phyloP scores from a whole-genome alignment of 2,888 invertebrate species.

The Tortrix viridana region DNA sequence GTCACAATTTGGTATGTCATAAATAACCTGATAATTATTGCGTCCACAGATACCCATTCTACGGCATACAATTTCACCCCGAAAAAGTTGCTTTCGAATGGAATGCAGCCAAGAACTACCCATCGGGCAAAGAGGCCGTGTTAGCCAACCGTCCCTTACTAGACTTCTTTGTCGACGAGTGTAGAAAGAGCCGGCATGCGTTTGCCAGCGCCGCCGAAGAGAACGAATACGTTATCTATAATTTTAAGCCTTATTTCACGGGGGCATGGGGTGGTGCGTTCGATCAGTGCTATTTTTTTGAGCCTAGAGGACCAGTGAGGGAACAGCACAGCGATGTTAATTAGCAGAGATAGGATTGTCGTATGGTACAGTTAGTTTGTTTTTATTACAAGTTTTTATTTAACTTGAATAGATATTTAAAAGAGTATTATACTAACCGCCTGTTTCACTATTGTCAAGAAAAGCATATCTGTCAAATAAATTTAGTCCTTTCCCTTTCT shows the following conservation, averaged over 20 bases:
- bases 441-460: too few relatives aligned
- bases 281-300: constrained; percentile 88
- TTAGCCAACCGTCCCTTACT: constrained; percentile 90
- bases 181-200: constrained; percentile 85
- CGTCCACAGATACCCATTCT: constrained; percentile 88
- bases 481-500: too few relatives aligned
- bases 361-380: too few relatives aligned
- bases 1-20: background rate
- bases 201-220: constrained; percentile 84
- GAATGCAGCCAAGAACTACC: constrained; percentile 83
- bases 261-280: constrained; percentile 82
- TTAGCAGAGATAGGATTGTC: background rate
- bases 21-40: background rate
- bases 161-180: constrained; percentile 91
- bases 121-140: constrained; percentile 87
- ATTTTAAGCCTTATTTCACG: constrained; percentile 86
- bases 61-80: constrained; percentile 95
- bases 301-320: constrained; percentile 60
- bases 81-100: constrained; percentile 94
- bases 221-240: constrained; percentile 86
- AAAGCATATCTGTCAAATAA: too few relatives aligned
- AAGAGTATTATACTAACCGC: too few relatives aligned
- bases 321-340: background rate
- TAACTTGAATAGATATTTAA: too few relatives aligned
- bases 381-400: too few relatives aligned